Base-by-base conservation (phyloP, 2,888 invertebrate species). In the Melitaea athalia region DNA sequence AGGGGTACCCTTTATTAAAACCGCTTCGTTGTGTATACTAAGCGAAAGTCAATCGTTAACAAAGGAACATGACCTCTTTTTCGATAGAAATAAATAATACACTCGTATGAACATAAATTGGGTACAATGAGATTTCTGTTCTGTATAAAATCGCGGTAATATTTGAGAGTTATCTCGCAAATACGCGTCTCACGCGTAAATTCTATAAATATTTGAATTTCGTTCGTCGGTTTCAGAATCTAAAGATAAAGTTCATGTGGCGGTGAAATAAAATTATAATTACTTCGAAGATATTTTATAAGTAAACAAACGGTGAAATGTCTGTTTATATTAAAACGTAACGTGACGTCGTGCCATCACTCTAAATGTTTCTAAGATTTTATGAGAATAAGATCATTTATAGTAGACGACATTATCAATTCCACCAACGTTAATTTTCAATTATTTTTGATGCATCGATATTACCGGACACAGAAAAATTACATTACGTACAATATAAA, bases 201-300 rank as follows among this genome's bases (percentile, higher is more conserved):
- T 71, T 81, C 78, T 77, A 85, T 85, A 85, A 85, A 85, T 85
- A 85, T 85, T 85, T 84, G 84, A 85, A 78, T 81, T 82, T 78
- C 81, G 78, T 84, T 72, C 59, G 52, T 60, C 61, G 53, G 33
- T 42, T 42, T 57, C 55, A 47, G 38, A 43, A 55, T 61, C 66
- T 60, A 17, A 60, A 53, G 65, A 52, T 66, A 47, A 66, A 66
- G 53, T 31, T 62, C 49, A 33, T 60, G 65, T 50, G 65, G 43
- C 52, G 45, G 31, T 15, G 11, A 45, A 60, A 60, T 55, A 55
- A 57, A 57, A 57, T 57, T 57, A 57, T 57, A 42, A 38, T 57
- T 57, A 57, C 17, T 57, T 57, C 15, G n/a, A 33, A 55, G 12
- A 55, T 33, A 31, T 55, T 14, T 33, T 55, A 8, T 55, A 55